These are phyloP conservation scores for Lanistes nyassanus DNA, from an alignment of 1,140 invertebrate species.

Conservation along the genomic window DNA sequence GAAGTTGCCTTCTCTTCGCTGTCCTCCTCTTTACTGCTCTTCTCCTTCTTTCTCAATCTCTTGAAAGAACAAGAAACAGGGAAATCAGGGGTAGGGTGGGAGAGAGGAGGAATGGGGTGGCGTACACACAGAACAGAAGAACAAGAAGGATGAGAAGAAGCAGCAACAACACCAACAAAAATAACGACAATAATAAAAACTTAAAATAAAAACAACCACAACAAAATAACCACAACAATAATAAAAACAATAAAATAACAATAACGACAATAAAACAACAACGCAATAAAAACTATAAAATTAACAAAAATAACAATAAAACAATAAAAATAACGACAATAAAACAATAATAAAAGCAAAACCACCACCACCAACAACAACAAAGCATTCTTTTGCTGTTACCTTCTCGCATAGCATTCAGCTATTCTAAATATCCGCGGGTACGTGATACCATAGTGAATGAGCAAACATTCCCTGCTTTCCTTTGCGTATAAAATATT, in stretches of 20 bases:
- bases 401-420: too few species aligned
- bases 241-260: background rate
- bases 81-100: background rate
- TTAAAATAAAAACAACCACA: too few species aligned
- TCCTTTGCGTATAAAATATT: too few species aligned
- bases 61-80: background rate
- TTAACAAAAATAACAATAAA: background rate
- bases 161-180: too few species aligned
- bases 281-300: background rate
- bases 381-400: too few species aligned
- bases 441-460: too few species aligned
- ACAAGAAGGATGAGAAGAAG: background rate
- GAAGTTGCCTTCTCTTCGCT: background rate
- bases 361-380: background rate
- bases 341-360: background rate
- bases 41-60: conserved; percentile 4
- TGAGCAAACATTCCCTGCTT: too few species aligned
- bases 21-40: background rate
- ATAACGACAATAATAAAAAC: too few species aligned
- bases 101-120: background rate
- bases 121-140: background rate
- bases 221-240: background rate
- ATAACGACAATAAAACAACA: background rate
- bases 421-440: too few species aligned
- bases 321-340: background rate